These are phyloP conservation scores for Mormyrus iriodes DNA, from an alignment of 2,113 vertebrate genomes.

Conservation along the genomic window DNA sequence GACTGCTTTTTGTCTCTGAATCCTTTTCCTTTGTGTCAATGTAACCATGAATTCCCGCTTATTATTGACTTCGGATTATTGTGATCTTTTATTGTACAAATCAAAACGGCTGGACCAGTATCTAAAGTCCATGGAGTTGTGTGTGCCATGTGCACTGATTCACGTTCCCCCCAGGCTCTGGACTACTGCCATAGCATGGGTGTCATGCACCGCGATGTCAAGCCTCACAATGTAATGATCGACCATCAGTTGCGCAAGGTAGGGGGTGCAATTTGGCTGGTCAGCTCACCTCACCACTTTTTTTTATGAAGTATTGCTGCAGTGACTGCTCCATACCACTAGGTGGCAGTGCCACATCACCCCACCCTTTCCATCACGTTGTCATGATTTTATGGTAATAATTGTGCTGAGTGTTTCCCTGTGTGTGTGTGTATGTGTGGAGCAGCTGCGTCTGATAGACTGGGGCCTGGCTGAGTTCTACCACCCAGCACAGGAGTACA, in stretches of 20 bases:
- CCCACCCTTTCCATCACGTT: slow-evolving; percentile 25
- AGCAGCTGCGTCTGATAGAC: slow-evolving; percentile 91
- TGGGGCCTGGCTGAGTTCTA: slow-evolving; percentile 98
- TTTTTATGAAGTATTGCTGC: background rate
- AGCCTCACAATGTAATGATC: slow-evolving; percentile 99
- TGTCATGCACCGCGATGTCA: slow-evolving; percentile 98
- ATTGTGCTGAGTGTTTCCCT: slow-evolving; percentile 29
- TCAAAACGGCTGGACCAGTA: background rate
- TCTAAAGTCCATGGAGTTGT: background rate
- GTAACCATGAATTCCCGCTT: background rate
- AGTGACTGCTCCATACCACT: background rate
- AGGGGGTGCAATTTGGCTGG: slow-evolving; percentile 13
- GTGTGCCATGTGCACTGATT: background rate
- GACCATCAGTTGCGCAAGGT: slow-evolving; percentile 98
- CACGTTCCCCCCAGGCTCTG: slow-evolving; percentile 72
- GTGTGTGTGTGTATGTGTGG: slow-evolving; percentile 31
- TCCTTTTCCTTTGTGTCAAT: background rate
- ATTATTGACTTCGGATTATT: background rate
- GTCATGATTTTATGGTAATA: background rate
- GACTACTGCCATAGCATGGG: slow-evolving; percentile 99
- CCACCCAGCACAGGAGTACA: slow-evolving; percentile 98
- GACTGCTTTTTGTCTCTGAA: background rate
- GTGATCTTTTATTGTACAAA: background rate
- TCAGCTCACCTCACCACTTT: background rate
- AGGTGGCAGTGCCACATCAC: background rate